A percentile compares a stretch with the other conserved stretches of the same genome.
Conservation (phyloP, 2,797 vertebrate species). For the Nannoperca obscura region DNA sequence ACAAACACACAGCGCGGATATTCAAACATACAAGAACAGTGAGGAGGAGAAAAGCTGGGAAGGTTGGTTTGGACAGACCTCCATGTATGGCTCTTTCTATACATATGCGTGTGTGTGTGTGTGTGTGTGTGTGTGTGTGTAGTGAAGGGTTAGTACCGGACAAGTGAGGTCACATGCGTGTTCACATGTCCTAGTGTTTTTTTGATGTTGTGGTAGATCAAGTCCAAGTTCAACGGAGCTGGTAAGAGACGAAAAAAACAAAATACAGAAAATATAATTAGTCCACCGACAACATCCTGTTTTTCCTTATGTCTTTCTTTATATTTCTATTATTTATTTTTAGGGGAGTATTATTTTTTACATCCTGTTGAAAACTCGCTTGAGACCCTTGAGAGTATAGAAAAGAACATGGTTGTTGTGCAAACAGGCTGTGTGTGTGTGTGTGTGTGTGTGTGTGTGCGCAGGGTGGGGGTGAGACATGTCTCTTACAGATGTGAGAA, state of each 20-base stretch:
- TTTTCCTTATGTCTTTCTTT: neutral
- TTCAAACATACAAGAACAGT: neutral
- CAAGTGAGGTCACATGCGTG: constrained; percentile 69
- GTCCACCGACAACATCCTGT: neutral
- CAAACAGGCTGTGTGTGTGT: constrained; percentile 16
- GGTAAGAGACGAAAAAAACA: neutral
- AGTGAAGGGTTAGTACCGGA: constrained; percentile 21
- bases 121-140: constrained; percentile 10
- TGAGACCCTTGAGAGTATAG: neutral
- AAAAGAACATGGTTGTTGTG: constrained; percentile 44
- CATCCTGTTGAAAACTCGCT: neutral
- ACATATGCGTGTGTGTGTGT: neutral
- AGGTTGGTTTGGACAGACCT: neutral
- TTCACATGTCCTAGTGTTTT: constrained; percentile 59
- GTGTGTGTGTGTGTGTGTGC: constrained; percentile 28
- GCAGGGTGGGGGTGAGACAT: constrained; percentile 74
- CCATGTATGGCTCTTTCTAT: constrained; percentile 5
- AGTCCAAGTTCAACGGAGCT: constrained; percentile 46
- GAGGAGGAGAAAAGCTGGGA: neutral
- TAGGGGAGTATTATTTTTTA: neutral
- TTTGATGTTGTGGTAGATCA: constrained; percentile 18
- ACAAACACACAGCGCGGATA: neutral
- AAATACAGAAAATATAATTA: neutral
- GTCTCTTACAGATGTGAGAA: constrained; percentile 77
- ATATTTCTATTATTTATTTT: neutral